Percentiles rank a stretch among this genome's conserved stretches.
phyloP scores from a whole-genome alignment of 2,888 invertebrate genomes.

The Stenichneumon culpator region DNA sequence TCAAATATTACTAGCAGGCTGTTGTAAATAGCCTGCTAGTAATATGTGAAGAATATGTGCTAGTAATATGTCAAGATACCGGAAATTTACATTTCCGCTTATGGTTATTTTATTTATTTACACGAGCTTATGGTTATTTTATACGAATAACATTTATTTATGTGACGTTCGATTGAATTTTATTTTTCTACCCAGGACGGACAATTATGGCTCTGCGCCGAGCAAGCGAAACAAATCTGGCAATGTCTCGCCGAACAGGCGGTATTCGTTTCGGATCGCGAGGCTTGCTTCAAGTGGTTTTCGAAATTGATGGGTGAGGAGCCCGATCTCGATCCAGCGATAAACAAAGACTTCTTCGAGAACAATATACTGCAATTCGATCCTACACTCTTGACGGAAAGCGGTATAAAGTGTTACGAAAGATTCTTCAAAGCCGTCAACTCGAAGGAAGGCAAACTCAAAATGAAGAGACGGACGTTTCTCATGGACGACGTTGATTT shows the following conservation, averaged over 20 bases:
- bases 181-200: conserved; percentile 89
- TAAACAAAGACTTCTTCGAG: conserved; percentile 98
- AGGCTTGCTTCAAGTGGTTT: conserved; percentile 99
- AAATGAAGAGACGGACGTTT: conserved; percentile 93
- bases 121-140: background rate
- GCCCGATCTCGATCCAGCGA: conserved; percentile 98
- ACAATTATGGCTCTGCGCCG: conserved; percentile 97
- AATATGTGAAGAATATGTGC: no score
- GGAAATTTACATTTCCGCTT: no score
- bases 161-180: background rate
- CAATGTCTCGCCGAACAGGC: conserved; percentile 97
- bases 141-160: background rate
- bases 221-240: conserved; percentile 99
- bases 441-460: conserved; percentile 96
- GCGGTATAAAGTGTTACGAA: conserved; percentile 96
- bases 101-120: background rate
- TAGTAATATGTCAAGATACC: no score
- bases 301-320: conserved; percentile 98
- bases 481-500: conserved; percentile 97
- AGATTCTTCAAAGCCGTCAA: conserved; percentile 98
- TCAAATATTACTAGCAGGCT: no score
- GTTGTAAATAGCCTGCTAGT: no score
- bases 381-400: conserved; percentile 96
- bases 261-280: conserved; percentile 96
- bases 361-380: conserved; percentile 96